phyloP scores from a whole-genome alignment of 2,888 invertebrate species.

The Xylota segnis region DNA sequence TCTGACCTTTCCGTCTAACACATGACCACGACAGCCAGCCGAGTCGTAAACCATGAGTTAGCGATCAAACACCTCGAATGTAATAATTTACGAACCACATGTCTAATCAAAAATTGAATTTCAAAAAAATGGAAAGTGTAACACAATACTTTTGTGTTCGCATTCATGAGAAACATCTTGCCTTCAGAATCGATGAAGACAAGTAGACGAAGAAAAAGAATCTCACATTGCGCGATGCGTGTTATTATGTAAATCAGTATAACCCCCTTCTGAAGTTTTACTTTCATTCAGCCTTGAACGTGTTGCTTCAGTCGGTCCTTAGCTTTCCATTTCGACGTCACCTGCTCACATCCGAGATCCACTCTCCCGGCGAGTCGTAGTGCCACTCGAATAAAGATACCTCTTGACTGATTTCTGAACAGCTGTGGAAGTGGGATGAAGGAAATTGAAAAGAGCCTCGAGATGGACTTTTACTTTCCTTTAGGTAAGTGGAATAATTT shows the following conservation, averaged over 20 bases:
- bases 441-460: conserved; percentile 46
- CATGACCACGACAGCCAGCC: background rate
- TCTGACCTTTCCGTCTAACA: conserved; percentile 29
- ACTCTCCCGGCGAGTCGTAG: conserved; percentile 3
- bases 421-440: conserved; percentile 34
- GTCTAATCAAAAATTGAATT: conserved; percentile 23
- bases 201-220: conserved; percentile 28
- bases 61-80: conserved; percentile 16
- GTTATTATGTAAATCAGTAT: conserved; percentile 53
- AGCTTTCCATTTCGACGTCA: conserved; percentile 68
- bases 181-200: conserved; percentile 37
- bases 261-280: conserved; percentile 22
- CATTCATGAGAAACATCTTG: conserved; percentile 14
- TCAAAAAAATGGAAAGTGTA: conserved; percentile 52
- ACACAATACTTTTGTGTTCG: conserved; percentile 3
- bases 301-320: conserved; percentile 30
- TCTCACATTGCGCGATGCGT: conserved; percentile 20
- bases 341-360: conserved; percentile 48
- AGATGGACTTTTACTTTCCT: conserved; percentile 73
- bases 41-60: conserved; percentile 23
- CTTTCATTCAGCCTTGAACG: conserved; percentile 74
- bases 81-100: conserved; percentile 7
- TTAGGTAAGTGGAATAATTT: conserved; percentile 45
- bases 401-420: conserved; percentile 30
- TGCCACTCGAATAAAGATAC: conserved; percentile 24